Evolutionary conservation across 2,797 vertebrate genomes (phyloP), one percentile per base, ranked within the genome.

Genomic region (Erpetoichthys calabaricus): DNA sequence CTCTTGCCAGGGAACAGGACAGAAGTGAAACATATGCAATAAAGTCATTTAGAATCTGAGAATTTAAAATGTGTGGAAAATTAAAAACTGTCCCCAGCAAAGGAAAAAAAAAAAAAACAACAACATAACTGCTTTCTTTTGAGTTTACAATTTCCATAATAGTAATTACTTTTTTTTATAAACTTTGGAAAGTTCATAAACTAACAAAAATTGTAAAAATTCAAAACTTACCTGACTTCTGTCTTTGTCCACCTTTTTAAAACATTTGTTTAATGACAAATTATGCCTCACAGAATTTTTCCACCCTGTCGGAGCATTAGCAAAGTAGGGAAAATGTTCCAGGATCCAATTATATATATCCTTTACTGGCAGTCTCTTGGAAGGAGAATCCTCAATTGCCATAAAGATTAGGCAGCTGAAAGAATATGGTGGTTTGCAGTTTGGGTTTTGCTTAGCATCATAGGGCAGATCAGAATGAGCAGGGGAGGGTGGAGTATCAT

Each of bases 401-500:
- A 97, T 97, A 85, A 97, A 97, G 80, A 97, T 97, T 84, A 97
- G 88, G 79, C 94, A 97, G 85, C 94, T 97, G 77, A 97, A 97
- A 63, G 94, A 97, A 62, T 96, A 97, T 5, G 94, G 93, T 47
- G 94, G 94, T 77, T 97, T 97, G 60, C 91, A 85, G 75, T 94
- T 94, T 60, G 91, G 91, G 66, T 93, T 94, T 53, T 89, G 85
- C 65, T 89, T 86, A 80, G 90, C 77, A 75, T 96, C 92, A 0
- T 91, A 94, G 67, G 87, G 84, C 53, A 89, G 77, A 67, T 97
- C 94, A 0, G 88, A 87, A 64, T 86, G 89, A 55, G 91, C 91
- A 0, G 92, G 91, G 43, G 90, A 91, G 0, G 90, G 89, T 0
- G 89, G 89, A 1, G 85, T 84, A 70, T 88, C 88, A 45, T 87